Evolutionary conservation across 2,888 invertebrate genomes (phyloP).

Genomic region (Phengaris arion): DNA sequence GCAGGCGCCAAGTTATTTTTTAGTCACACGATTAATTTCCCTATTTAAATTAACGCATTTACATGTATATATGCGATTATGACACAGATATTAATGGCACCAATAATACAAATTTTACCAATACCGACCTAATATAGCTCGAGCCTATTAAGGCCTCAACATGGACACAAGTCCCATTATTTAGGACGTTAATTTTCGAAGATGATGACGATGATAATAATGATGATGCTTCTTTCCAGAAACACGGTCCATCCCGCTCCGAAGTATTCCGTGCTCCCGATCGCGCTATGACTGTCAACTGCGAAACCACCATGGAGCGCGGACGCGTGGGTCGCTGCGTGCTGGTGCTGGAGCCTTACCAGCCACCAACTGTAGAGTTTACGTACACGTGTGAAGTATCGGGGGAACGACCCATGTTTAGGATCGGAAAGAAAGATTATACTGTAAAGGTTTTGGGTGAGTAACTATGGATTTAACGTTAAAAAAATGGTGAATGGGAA

Average conservation of each 20-base stretch:
- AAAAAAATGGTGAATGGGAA: no score
- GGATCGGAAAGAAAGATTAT: slow-evolving; percentile 48
- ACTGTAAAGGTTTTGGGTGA: slow-evolving; percentile 55
- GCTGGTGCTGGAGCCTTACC: slow-evolving; percentile 49
- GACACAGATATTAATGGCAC: no score
- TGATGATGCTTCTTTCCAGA: slow-evolving; percentile 40
- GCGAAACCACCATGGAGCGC: slow-evolving; percentile 42
- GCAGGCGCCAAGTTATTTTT: no score
- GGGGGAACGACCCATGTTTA: slow-evolving; percentile 62
- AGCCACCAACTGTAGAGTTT: slow-evolving; percentile 47
- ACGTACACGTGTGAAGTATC: slow-evolving; percentile 61
- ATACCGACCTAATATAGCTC: no score
- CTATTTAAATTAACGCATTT: no score
- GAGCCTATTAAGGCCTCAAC: no score
- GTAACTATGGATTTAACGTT: slow-evolving; percentile 28
- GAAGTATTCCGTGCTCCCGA: slow-evolving; percentile 45
- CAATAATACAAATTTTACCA: no score
- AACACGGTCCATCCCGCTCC: slow-evolving; percentile 44
- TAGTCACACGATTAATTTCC: no score
- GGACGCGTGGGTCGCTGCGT: slow-evolving; percentile 51
- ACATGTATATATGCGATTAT: no score
- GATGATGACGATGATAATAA: no score
- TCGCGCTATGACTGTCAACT: slow-evolving; percentile 49
- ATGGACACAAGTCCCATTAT: no score
- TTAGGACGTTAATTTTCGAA: no score